These are phyloP conservation scores for Morone chrysops DNA, from an alignment of 2,113 vertebrate species.

Conservation along the genomic window DNA sequence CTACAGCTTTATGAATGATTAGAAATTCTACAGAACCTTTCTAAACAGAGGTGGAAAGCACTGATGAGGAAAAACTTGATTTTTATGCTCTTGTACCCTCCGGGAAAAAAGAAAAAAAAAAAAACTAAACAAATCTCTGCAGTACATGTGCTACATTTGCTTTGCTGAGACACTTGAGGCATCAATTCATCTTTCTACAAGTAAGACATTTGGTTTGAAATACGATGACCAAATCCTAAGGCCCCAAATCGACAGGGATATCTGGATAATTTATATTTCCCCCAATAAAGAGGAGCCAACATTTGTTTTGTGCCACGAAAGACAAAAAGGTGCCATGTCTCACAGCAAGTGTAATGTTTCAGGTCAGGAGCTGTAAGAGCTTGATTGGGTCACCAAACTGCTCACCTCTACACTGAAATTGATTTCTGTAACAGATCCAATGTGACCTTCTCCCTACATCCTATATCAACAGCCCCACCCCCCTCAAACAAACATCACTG, in stretches of 20 bases:
- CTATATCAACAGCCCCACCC: neutral
- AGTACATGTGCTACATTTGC: constrained; percentile 55
- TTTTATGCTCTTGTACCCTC: neutral
- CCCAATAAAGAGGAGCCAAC: constrained; percentile 11
- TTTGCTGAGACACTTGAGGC: constrained; percentile 25
- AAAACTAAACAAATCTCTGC: neutral
- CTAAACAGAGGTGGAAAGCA: constrained; percentile 36
- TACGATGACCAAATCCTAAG: constrained; percentile 4
- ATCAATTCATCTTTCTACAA: neutral
- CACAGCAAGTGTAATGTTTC: constrained; percentile 20
- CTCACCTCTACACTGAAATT: constrained; percentile 29
- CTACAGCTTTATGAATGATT: constrained; percentile 73
- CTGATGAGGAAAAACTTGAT: neutral
- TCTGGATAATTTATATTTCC: neutral
- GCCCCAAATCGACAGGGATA: neutral
- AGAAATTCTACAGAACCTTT: constrained; percentile 55
- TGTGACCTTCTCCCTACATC: constrained; percentile 49
- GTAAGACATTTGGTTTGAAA: constrained; percentile 52
- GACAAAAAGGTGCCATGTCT: constrained; percentile 8
- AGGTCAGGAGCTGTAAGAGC: neutral
- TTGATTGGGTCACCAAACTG: constrained; percentile 16
- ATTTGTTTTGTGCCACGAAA: constrained; percentile 24
- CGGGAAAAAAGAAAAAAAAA: neutral
- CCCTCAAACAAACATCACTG: neutral
- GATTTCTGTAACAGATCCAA: constrained; percentile 62